Base-by-base conservation (phyloP, 2,888 invertebrate species). In the Lepidonotus clava region DNA sequence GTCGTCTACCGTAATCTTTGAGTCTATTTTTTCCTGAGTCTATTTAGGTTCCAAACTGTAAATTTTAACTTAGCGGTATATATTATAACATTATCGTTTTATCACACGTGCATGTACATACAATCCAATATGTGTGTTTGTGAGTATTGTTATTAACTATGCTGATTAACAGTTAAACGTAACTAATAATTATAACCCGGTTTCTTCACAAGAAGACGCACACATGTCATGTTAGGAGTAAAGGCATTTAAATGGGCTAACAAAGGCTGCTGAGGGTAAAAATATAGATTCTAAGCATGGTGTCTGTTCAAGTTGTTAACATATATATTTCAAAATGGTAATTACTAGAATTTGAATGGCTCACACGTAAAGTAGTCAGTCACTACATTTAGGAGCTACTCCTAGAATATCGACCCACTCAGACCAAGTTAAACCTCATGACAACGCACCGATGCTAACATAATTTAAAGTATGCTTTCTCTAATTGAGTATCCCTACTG, bases 81-180 rank as follows among this genome's bases (percentile, higher is more conserved):
- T n/a, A n/a, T n/a, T n/a, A n/a, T 8, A n/a, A 18, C 28, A 61
- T 24, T 61, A 18, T 61, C n/a, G 28, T 61, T 28, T 28, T 61
- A 61, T 61, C 61, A 61, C 61, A 61, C 61, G 24, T 61, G 61
- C 61, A 61, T 28, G n/a, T n/a, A 61, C 61, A 61, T n/a, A 61
- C 61, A 1, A 61, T 61, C 2, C 2, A 24, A 2, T 32, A 61
- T 24, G 61, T 32, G n/a, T 46, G 46, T 46, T 18, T 61, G 5
- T 61, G 61, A 61, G 61, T 61, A 61, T 61, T 61, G 61, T 18
- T 28, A n/a, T n/a, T n/a, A n/a, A n/a, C n/a, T n/a, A n/a, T n/a
- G n/a, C n/a, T n/a, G n/a, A n/a, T n/a, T n/a, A n/a, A n/a, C n/a
- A n/a, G n/a, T n/a, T n/a, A n/a, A n/a, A n/a, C n/a, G n/a, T n/a